Evolutionary conservation across 2,888 invertebrate genomes (phyloP), one percentile per base, ranked within the genome.

Genomic region (Lingula anatina): DNA sequence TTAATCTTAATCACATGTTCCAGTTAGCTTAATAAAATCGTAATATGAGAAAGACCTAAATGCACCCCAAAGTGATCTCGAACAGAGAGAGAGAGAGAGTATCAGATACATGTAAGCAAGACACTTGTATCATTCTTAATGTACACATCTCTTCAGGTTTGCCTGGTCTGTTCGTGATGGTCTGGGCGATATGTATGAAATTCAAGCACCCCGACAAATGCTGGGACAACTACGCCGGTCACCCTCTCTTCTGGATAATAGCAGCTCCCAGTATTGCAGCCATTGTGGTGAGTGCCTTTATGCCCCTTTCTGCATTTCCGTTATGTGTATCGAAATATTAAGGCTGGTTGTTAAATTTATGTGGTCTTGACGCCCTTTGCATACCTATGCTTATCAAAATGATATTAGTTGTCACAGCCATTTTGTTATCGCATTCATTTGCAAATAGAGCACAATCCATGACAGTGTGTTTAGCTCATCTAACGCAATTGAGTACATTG

Each of bases 121-220:
- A n/a, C n/a, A n/a, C n/a, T n/a, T n/a, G n/a, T n/a, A n/a, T n/a
- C n/a, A 20, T 3, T 18, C n/a, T 5, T 4, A 21, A 35, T 5
- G 2, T 40, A 12, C 43, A 27, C 47, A 7, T 50, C 37, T 18
- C 66, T 69, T 21, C 62, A 81, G 81, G 78, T 31, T 56, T 80
- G 28, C 81, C 82, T 1, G 65, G 77, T 2, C 54, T 80, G 23
- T 73, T 81, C 20, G 77, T 79, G 2, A 52, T 68, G 4, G 61
- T 70, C 1, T 82, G 81, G 81, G 73, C 79, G 0, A 53, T 70
- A 1, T 66, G 75, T 18, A 79, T 78, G 71, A 52, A 66, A 31
- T 54, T 57, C 31, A 49, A 51, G 40, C 54, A 65, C 53, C 41
- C 59, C 1, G 50, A 65, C 1, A 59, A 62, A 9, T 80, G 80